Conservation (phyloP, 1,140 invertebrate species). For the Papilio glaucus region DNA sequence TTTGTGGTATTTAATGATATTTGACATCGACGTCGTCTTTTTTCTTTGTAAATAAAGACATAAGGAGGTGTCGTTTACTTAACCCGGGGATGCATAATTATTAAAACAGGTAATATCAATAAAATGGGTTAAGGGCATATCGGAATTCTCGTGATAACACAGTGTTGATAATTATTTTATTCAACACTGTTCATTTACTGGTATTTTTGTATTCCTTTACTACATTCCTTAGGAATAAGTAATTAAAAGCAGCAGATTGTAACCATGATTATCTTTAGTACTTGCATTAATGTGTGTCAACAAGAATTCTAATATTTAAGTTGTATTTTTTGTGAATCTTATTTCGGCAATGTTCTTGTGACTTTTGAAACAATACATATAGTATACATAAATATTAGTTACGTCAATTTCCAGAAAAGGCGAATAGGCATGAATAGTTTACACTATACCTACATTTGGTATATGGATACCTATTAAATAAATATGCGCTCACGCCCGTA, state of each 20-base stretch:
- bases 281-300: too few relatives aligned
- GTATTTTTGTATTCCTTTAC: background rate
- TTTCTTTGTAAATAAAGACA: slow-evolving; percentile 35
- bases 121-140: slow-evolving; percentile 33
- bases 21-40: slow-evolving; percentile 16
- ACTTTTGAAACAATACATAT: too few relatives aligned
- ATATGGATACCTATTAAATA: too few relatives aligned
- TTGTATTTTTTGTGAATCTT: too few relatives aligned
- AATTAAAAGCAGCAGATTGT: background rate
- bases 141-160: slow-evolving; percentile 24
- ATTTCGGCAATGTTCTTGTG: too few relatives aligned
- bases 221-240: background rate
- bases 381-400: too few relatives aligned
- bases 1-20: slow-evolving; percentile 48
- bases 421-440: too few relatives aligned
- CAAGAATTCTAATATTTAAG: too few relatives aligned
- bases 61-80: slow-evolving; percentile 37
- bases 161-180: slow-evolving; percentile 31
- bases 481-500: too few relatives aligned
- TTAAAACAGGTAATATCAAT: slow-evolving; percentile 32
- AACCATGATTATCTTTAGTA: background rate
- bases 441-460: too few relatives aligned
- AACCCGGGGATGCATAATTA: slow-evolving; percentile 19
- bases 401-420: too few relatives aligned
- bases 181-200: background rate